These are phyloP conservation scores for Lipophrys pholis DNA, from an alignment of 2,113 vertebrate species.

Conservation along the genomic window DNA sequence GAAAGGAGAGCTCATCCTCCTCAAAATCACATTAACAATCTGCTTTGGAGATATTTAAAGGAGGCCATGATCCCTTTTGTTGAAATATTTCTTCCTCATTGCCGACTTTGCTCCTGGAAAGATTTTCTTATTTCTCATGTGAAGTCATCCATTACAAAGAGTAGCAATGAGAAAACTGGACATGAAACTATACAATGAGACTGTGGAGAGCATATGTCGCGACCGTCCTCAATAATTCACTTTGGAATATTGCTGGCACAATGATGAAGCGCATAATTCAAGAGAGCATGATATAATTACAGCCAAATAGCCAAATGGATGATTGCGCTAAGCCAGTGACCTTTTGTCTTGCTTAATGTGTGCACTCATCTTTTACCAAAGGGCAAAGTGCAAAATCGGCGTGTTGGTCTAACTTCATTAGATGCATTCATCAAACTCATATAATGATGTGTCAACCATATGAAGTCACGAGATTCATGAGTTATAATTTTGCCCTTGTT, in stretches of 20 bases:
- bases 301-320: constrained; percentile 42
- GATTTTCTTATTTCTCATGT: not conserved
- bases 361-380: constrained; percentile 50
- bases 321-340: constrained; percentile 16
- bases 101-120: constrained; percentile 1
- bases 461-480: not conserved
- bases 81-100: not conserved
- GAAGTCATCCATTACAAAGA: not conserved
- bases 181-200: constrained; percentile 11
- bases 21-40: constrained; percentile 17
- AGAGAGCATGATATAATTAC: constrained; percentile 22
- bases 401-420: constrained; percentile 44
- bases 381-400: constrained; percentile 55
- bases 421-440: constrained; percentile 48
- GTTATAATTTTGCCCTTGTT: constrained; percentile 5
- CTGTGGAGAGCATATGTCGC: not conserved
- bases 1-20: constrained; percentile 1
- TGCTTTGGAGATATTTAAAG: not conserved
- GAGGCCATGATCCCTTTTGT: constrained; percentile 1
- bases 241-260: not conserved
- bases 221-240: not conserved
- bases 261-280: constrained; percentile 5
- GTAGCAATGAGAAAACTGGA: not conserved
- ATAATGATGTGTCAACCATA: constrained; percentile 27
- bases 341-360: constrained; percentile 50